Conservation (phyloP, 2,113 vertebrate genomes). For the Crocuta crocuta region DNA sequence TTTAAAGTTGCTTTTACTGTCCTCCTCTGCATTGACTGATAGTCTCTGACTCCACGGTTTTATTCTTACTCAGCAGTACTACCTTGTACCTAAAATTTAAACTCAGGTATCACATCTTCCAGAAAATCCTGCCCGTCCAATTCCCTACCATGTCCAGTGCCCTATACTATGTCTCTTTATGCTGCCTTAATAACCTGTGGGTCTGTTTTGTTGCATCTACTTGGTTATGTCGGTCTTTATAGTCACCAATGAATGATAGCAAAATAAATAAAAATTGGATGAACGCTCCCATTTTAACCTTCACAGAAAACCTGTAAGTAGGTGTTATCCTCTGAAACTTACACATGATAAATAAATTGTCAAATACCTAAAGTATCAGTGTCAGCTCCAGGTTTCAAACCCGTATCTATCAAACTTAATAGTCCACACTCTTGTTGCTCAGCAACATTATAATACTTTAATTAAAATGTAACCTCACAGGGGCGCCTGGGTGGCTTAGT, state of each 20-base stretch:
- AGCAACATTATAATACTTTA: neutral
- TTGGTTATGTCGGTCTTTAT: neutral
- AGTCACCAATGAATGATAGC: neutral
- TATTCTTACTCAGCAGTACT: neutral
- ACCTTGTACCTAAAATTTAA: neutral
- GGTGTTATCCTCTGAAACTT: neutral
- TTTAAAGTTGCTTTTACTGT: neutral
- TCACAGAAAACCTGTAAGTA: neutral
- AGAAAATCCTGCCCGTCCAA: neutral
- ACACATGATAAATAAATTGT: neutral
- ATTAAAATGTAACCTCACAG: conserved; percentile 20
- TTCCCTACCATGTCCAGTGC: neutral
- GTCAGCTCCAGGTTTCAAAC: neutral
- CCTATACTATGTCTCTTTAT: neutral
- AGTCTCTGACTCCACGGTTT: neutral
- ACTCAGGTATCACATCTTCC: neutral
- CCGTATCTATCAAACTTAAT: neutral
- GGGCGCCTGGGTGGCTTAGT: too few relatives aligned
- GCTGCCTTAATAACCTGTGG: neutral
- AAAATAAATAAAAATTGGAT: neutral
- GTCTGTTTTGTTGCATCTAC: neutral
- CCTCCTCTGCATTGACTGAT: neutral
- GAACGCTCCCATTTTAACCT: neutral
- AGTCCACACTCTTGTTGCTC: neutral
- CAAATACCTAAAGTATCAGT: neutral